A percentile compares a stretch with the other conserved stretches of the same genome.
Conservation (phyloP, 2,888 invertebrate species). For the Papilio elwesi region DNA sequence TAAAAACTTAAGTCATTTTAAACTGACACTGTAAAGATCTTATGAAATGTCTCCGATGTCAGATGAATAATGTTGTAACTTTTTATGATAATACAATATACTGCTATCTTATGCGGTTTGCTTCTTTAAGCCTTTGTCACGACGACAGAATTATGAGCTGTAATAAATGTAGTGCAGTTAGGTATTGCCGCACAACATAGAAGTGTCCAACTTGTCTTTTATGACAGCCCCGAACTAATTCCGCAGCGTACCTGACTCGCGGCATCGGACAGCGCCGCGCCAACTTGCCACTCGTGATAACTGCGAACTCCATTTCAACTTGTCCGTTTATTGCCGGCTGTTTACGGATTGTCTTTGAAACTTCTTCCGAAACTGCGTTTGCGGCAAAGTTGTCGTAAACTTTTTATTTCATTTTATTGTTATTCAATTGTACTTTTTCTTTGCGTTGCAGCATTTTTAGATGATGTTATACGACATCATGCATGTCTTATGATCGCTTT, state of each 20-base stretch:
- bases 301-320: slow-evolving; percentile 23
- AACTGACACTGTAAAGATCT: no score
- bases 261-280: neutral
- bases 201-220: slow-evolving; percentile 17
- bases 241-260: slow-evolving; percentile 2
- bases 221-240: slow-evolving; percentile 3
- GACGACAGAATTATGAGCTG: neutral
- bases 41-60: no score
- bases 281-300: slow-evolving; percentile 16
- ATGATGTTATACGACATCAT: no score
- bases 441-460: neutral
- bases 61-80: no score
- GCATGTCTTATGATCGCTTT: no score
- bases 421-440: neutral
- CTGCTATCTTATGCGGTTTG: no score
- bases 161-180: neutral
- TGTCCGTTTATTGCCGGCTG: slow-evolving; percentile 18
- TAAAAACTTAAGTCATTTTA: no score
- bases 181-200: neutral
- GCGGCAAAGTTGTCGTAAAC: neutral
- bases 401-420: slow-evolving; percentile 15
- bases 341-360: slow-evolving; percentile 18
- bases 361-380: neutral
- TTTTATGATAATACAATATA: no score
- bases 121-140: neutral